Conservation (phyloP, 2,797 vertebrate genomes). For the Astyanax mexicanus region DNA sequence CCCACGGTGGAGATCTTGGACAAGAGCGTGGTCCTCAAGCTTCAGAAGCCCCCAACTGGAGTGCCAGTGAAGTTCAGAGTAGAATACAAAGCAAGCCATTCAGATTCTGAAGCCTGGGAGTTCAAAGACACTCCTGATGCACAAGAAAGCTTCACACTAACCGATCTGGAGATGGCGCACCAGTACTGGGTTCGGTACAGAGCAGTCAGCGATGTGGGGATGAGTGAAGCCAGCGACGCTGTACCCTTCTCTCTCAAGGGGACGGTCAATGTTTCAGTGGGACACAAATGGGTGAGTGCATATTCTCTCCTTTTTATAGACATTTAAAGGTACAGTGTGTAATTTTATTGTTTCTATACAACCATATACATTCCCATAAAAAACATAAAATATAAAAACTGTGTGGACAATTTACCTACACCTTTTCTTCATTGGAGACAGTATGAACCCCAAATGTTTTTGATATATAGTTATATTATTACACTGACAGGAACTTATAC, state of each 20-base stretch:
- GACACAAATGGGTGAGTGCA: not conserved
- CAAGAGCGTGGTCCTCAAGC: not conserved
- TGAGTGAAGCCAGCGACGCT: conserved; percentile 40
- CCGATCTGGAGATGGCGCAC: not conserved
- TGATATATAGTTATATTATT: no score
- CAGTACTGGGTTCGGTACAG: conserved; percentile 27
- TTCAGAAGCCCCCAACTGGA: conserved; percentile 27
- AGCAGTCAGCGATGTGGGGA: conserved; percentile 11
- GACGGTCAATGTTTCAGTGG: not conserved
- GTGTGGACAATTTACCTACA: no score
- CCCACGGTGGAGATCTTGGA: not conserved
- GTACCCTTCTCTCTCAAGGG: not conserved
- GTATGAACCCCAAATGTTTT: no score
- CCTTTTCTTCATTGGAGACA: no score
- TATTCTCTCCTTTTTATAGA: no score
- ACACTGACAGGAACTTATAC: no score
- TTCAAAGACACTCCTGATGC: conserved; percentile 20
- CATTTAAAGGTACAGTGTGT: no score
- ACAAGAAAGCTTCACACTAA: not conserved
- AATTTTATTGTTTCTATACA: no score
- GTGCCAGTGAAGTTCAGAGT: conserved; percentile 24
- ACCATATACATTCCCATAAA: no score
- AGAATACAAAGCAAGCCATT: conserved; percentile 14
- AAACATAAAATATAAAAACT: no score
- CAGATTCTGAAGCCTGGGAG: conserved; percentile 1